phyloP scores from a whole-genome alignment of 1,140 invertebrate species.

The Psix sp. region DNA sequence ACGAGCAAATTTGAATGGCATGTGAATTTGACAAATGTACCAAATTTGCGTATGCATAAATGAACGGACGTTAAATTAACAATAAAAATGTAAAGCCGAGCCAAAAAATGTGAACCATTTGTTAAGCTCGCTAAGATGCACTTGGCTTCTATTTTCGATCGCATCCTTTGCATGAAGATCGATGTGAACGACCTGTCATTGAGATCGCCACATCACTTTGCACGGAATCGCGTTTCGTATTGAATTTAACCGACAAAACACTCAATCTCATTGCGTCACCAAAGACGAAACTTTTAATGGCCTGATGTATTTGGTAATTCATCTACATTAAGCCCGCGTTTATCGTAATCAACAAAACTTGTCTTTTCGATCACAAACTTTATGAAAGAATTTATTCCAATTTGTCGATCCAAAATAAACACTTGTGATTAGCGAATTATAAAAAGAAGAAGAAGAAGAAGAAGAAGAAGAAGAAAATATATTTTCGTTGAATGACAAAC shows the following conservation, averaged over 20 bases:
- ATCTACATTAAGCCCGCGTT: conserved; percentile 24
- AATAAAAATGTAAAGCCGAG: background rate
- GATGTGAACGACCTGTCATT: conserved; percentile 59
- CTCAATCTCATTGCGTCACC: conserved; percentile 23
- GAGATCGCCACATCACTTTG: conserved; percentile 27
- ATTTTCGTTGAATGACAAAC: no score
- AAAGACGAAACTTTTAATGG: conserved; percentile 25
- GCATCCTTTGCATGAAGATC: conserved; percentile 45
- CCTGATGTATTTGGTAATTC: conserved; percentile 42
- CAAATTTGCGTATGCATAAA: no score
- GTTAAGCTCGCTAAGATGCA: conserved; percentile 22
- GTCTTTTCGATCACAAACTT: background rate
- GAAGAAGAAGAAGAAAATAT: no score
- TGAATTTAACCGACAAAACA: conserved; percentile 35
- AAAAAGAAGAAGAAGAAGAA: no score
- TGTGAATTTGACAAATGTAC: no score
- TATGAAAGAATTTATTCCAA: background rate
- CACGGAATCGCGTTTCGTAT: conserved; percentile 32
- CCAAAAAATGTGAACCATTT: conserved; percentile 16
- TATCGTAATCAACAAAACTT: conserved; percentile 6
- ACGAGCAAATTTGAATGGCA: no score
- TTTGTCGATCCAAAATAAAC: no score
- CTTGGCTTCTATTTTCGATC: conserved; percentile 54
- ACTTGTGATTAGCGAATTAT: no score
- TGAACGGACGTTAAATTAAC: background rate